Base-by-base conservation (phyloP, 30 jellyfish, hydroid and myxozoan species). In the Hydractinia echinata region DNA sequence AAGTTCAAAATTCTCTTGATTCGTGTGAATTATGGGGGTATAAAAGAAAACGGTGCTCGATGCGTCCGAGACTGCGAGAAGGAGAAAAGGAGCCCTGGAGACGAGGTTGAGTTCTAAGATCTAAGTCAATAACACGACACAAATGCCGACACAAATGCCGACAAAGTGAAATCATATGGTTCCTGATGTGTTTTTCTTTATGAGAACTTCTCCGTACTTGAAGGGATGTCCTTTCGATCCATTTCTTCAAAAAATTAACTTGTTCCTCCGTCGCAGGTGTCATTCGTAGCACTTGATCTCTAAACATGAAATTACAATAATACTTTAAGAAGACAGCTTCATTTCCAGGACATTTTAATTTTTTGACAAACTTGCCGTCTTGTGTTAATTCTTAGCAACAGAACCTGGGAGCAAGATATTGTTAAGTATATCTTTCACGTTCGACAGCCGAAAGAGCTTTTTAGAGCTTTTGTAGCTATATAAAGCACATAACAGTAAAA, bases 271-370 rank as follows among this genome's bases (percentile, higher is more conserved):
- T 68, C 30, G 54, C 58, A 5, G 96, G 96, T 5, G 62, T 77
- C 13, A 88, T 79, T 21, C 92, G 96, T 30, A 88, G 53, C 53
- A 88, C 96, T 76, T 88, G 82, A 66, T 76, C 73, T 15, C 96
- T 88, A 73, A 53, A 82, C 62, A 53, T n/a, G 51, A 79, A 58
- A 21, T 8, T 6, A 7, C 44, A 9, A 72, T 7, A 19, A 60
- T 60, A 14, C 15, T 60, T 60, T 60, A 60, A 30, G 44, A 30
- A 30, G 44, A 30, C 2, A 30, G 44, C 44, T 30, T 30, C 44
- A 2, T 30, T 30, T 30, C 44, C 44, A 30, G 44, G 44, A 0
- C 44, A 30, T 30, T 30, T 30, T 30, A 30, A 30, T 0, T 30
- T n/a, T 30, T 30, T 30, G 44, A 30, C 44, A 2, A 30, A 30